These are phyloP conservation scores for Norana najaformis DNA, from an alignment of 2,888 invertebrate genomes.

Conservation along the genomic window DNA sequence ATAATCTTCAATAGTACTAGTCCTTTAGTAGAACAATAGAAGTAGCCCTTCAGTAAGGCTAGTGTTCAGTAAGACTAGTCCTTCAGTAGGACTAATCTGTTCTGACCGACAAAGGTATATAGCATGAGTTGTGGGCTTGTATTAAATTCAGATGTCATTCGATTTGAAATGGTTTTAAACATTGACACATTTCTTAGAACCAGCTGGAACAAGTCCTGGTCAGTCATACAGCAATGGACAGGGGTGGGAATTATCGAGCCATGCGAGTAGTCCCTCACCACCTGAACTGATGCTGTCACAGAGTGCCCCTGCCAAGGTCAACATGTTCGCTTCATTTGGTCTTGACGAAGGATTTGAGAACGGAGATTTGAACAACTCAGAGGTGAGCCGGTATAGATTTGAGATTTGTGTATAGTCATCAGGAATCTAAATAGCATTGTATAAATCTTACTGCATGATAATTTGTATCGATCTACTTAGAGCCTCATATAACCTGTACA, in stretches of 20 bases:
- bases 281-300: conserved; percentile 65
- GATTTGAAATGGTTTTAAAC: neutral
- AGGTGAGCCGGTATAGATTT: neutral
- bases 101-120: too few relatives aligned
- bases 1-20: too few relatives aligned
- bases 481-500: neutral
- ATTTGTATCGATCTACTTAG: neutral
- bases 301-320: conserved; percentile 49
- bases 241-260: conserved; percentile 5
- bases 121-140: neutral
- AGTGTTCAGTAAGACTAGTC: neutral
- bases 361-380: neutral
- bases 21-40: too few relatives aligned
- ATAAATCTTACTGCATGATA: neutral
- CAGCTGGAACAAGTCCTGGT: conserved; percentile 9
- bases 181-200: neutral
- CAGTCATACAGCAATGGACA: neutral
- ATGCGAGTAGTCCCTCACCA: conserved; percentile 80
- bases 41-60: too few relatives aligned
- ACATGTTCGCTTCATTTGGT: conserved; percentile 22
- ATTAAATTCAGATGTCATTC: neutral
- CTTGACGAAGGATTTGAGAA: conserved; percentile 16
- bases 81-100: neutral
- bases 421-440: neutral
- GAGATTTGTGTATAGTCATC: neutral